These are phyloP conservation scores for Picathartes gymnocephalus DNA, from an alignment of 2,113 vertebrate species.

Conservation along the genomic window DNA sequence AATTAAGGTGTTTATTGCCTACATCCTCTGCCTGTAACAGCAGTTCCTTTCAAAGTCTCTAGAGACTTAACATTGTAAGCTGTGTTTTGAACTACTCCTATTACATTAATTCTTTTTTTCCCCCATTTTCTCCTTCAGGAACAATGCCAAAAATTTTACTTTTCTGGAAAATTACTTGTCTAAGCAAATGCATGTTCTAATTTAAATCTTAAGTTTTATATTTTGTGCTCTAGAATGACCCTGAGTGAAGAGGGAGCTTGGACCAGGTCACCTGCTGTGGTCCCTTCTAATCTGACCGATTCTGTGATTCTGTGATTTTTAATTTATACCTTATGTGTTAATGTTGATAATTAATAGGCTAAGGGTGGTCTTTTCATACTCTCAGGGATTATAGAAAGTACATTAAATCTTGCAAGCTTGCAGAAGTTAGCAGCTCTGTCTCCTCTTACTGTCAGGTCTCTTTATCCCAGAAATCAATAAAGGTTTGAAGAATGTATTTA, in stretches of 20 bases:
- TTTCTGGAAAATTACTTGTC: neutral
- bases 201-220: neutral
- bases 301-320: neutral
- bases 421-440: neutral
- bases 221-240: neutral
- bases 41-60: neutral
- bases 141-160: neutral
- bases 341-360: neutral
- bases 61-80: neutral
- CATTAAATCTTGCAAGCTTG: neutral
- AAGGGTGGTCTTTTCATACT: neutral
- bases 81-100: neutral
- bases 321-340: neutral
- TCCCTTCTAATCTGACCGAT: neutral
- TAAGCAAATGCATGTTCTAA: neutral
- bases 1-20: neutral
- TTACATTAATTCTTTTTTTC: neutral
- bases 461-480: conserved; percentile 2
- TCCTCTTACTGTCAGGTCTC: neutral
- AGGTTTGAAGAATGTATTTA: neutral
- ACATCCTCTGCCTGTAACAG: neutral
- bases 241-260: neutral
- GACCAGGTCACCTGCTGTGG: accelerated
- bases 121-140: neutral
- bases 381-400: neutral